These are phyloP conservation scores for Henicopernis longicauda DNA, from an alignment of 2,113 vertebrate species.

Conservation along the genomic window DNA sequence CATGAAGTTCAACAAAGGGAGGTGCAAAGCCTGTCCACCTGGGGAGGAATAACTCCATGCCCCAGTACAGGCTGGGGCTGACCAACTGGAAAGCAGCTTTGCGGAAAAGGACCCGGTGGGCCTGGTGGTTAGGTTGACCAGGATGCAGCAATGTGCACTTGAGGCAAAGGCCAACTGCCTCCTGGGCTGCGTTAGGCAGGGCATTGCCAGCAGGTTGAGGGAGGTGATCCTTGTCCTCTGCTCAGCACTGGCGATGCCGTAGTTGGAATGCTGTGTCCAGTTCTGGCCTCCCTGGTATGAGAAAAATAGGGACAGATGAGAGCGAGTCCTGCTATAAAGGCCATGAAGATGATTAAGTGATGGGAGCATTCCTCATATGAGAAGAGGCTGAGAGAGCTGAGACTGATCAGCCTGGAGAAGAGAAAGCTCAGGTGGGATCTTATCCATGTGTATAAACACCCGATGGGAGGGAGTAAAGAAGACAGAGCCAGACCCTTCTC, in stretches of 20 bases:
- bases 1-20: background rate
- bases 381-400: background rate
- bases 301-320: background rate
- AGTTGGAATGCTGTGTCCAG: background rate
- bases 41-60: background rate
- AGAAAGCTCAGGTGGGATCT: background rate
- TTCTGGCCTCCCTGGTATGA: background rate
- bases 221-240: background rate
- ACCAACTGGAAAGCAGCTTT: background rate
- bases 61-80: background rate
- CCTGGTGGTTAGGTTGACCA: background rate
- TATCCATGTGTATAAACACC: background rate
- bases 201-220: background rate
- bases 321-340: background rate
- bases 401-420: background rate
- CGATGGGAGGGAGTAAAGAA: background rate
- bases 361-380: background rate
- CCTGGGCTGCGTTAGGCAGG: background rate
- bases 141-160: background rate
- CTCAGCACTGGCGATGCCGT: background rate
- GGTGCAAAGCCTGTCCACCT: background rate
- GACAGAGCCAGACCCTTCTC: background rate
- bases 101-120: background rate
- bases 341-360: background rate
- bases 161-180: background rate